Evolutionary conservation across 2,113 vertebrate species (phyloP).

Genomic region (Otis tarda): DNA sequence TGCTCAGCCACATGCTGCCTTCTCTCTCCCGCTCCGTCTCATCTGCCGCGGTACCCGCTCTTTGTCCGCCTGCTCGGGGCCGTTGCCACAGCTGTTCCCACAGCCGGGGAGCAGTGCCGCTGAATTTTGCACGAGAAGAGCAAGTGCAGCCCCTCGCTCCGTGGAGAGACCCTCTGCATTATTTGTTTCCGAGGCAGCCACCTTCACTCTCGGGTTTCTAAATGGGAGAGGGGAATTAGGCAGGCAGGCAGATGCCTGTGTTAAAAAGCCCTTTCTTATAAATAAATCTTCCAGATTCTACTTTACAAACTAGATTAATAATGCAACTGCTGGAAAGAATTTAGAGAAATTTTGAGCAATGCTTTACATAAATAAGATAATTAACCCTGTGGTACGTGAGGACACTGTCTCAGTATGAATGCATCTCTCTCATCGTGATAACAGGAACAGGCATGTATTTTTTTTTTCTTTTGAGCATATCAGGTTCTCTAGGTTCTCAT

Average conservation of each 20-base stretch:
- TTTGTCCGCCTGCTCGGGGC: background rate
- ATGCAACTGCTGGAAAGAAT: background rate
- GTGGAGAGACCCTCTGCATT: conserved; percentile 10
- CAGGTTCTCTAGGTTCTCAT: background rate
- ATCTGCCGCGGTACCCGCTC: background rate
- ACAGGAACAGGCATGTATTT: background rate
- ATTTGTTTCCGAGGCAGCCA: conserved; percentile 34
- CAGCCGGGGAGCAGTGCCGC: conserved; percentile 28
- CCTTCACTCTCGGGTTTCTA: background rate
- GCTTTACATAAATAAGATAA: background rate
- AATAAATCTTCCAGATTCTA: conserved; percentile 15
- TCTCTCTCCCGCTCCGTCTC: background rate
- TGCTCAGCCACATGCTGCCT: conserved; percentile 55
- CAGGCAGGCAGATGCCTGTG: background rate
- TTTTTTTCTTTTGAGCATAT: background rate
- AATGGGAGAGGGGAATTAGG: conserved; percentile 3
- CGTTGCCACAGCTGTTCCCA: conserved; percentile 47
- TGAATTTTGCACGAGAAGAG: conserved; percentile 67
- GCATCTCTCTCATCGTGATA: background rate
- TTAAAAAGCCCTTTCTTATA: background rate
- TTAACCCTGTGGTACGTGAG: background rate
- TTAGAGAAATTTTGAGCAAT: background rate
- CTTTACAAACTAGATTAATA: background rate
- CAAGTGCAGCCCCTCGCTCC: background rate
- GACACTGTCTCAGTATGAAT: background rate